These are phyloP conservation scores for Nephrotoma guestfalica DNA, from an alignment of 2,888 invertebrate genomes.

Conservation along the genomic window DNA sequence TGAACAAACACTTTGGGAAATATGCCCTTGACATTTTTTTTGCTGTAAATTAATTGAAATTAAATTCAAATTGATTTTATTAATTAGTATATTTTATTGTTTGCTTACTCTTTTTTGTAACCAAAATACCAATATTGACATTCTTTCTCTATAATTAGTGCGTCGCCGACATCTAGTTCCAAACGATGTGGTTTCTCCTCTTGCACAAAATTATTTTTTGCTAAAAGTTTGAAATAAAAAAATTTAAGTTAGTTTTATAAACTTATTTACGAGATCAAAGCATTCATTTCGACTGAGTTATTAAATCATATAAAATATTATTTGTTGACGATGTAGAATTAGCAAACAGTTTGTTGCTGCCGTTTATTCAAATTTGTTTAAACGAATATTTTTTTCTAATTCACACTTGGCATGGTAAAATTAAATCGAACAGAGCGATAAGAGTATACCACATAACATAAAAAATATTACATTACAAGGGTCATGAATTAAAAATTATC, in stretches of 20 bases:
- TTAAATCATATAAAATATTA: not conserved
- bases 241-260: not conserved
- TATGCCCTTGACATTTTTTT: conserved; percentile 27
- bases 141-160: conserved; percentile 29
- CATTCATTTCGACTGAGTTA: not conserved
- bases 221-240: conserved; percentile 14
- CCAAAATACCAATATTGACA: conserved; percentile 33
- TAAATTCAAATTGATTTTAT: not conserved
- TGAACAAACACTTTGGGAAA: conserved; percentile 32
- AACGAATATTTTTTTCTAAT: not conserved
- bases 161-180: conserved; percentile 30
- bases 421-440: not conserved
- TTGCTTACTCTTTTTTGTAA: conserved; percentile 30
- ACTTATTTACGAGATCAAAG: not conserved
- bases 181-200: conserved; percentile 30
- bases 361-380: not conserved
- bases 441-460: not conserved
- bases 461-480: not conserved
- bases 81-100: not conserved
- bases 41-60: conserved; percentile 17
- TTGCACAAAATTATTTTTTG: conserved; percentile 31
- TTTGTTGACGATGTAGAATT: not conserved
- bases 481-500: not conserved
- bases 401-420: not conserved
- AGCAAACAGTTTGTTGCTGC: not conserved